Base-by-base conservation (phyloP, 2,797 vertebrate genomes). In the Helostoma temminkii region DNA sequence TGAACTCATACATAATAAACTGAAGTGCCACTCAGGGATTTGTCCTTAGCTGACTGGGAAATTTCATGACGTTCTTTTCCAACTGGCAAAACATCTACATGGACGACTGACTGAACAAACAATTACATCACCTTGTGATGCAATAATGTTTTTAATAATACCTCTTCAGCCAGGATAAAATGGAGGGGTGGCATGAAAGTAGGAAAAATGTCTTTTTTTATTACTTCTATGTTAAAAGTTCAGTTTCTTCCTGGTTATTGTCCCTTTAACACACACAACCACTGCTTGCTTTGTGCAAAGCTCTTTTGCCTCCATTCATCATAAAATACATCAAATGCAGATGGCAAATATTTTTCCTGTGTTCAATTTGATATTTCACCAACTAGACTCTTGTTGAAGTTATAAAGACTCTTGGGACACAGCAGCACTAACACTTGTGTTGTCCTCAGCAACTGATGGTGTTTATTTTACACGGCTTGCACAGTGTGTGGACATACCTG, bases 401-500 rank as follows among this genome's bases (percentile, higher is more conserved):
- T 30, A 42, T 1, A 15, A 18, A 48, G 26, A 48, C 16, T 45
- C 10, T 2, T 12, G 53, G 39, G 11, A 26, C 21, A 55, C n/a
- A n/a, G 12, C 28, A 55, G 28, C 22, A 45, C 9, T 9, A 18
- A 28, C 9, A 9, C 8, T 45, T 8, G 9, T 37, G 18, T 28
- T 8, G 28, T 14, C 4, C 24, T 26, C 4, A 30, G 1, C 9
- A 12, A 22, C 41, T 30, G 12, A 14, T 43, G 28, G 14, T 14
- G 24, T 34, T 45, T 5, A 36, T 25, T 32, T 11, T 18, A 21
- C 3, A 11, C 48, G 32, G n/a, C 5, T 3, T 22, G 26, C 18
- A 22, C 7, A 26, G n/a, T 14, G 18, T 3, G 0, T 2, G 21
- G 30, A 12, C 68, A 80, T 90, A 95, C 94, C 93, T 94, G 94